Evolutionary conservation across 2,888 invertebrate genomes (phyloP).

Genomic region (Itoplectis maculator): DNA sequence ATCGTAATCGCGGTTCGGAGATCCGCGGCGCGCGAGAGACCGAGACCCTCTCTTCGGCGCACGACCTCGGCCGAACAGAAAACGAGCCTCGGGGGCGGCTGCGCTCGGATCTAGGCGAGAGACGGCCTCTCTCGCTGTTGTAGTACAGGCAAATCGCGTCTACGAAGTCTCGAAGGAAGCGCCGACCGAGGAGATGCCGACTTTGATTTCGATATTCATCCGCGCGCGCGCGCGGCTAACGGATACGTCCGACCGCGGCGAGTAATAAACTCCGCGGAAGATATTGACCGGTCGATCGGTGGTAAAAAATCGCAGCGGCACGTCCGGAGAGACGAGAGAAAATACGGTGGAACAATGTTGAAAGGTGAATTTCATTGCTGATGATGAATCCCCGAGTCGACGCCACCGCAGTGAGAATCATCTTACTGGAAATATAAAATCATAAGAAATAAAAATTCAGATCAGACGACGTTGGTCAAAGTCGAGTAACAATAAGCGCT

Average conservation of each 20-base stretch:
- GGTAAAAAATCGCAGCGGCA: conserved; percentile 32
- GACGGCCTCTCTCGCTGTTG: neutral
- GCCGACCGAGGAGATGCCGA: conserved; percentile 69
- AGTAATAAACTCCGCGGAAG: conserved; percentile 36
- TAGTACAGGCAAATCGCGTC: conserved; percentile 22
- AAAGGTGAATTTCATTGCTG: too few relatives aligned
- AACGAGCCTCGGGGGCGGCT: conserved; percentile 66
- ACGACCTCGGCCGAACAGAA: conserved; percentile 63
- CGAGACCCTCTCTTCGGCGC: conserved; percentile 60
- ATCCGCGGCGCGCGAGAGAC: conserved; percentile 65
- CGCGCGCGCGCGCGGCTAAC: conserved; percentile 61
- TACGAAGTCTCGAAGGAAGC: conserved; percentile 54
- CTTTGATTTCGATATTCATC: conserved; percentile 70
- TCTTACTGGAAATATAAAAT: too few relatives aligned
- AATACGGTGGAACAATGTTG: neutral
- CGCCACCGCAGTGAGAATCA: too few relatives aligned
- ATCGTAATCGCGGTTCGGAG: conserved; percentile 68
- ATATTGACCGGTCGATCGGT: conserved; percentile 8
- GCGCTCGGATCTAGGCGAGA: conserved; percentile 47
- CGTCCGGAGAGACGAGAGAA: conserved; percentile 23
- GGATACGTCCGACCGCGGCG: conserved; percentile 51
- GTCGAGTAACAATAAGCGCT: neutral
- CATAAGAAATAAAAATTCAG: too few relatives aligned
- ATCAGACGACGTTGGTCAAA: neutral
- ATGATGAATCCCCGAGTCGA: too few relatives aligned